Conservation (phyloP, 2,888 invertebrate species). For the Andrena bucephala region DNA sequence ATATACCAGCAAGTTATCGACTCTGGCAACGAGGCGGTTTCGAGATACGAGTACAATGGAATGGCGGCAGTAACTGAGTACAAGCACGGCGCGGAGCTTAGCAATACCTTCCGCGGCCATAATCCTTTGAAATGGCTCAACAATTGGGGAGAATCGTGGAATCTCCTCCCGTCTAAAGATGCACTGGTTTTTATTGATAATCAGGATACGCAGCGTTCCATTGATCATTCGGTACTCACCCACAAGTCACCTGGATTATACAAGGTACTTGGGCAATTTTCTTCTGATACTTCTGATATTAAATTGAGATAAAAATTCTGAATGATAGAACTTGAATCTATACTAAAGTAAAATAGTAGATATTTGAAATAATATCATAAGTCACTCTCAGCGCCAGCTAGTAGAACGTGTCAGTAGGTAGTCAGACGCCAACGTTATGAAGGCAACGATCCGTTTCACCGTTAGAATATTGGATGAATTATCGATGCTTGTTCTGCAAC, state of each 20-base stretch:
- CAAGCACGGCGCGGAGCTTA: conserved; percentile 86
- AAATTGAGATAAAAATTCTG: no score
- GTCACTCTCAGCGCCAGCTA: background rate
- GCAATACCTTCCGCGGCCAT: conserved; percentile 87
- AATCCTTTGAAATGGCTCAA: conserved; percentile 89
- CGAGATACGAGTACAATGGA: conserved; percentile 83
- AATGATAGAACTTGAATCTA: no score
- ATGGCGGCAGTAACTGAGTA: conserved; percentile 93
- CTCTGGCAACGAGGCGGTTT: conserved; percentile 86
- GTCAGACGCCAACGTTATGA: conserved; percentile 22
- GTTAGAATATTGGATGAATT: no score
- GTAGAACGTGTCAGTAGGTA: conserved; percentile 25
- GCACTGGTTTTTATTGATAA: conserved; percentile 94
- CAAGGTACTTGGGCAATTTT: conserved; percentile 85
- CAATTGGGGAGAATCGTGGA: conserved; percentile 90
- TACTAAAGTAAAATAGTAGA: no score
- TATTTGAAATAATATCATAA: no score
- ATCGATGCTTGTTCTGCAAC: no score
- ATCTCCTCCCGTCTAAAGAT: conserved; percentile 87
- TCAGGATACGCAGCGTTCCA: conserved; percentile 95
- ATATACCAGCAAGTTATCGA: conserved; percentile 93
- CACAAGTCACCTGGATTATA: conserved; percentile 89
- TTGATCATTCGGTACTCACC: conserved; percentile 88
- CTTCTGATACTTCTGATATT: background rate
- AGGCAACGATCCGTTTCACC: no score